Evolutionary conservation across 2,888 invertebrate genomes (phyloP).

Genomic region (Axea sp.): DNA sequence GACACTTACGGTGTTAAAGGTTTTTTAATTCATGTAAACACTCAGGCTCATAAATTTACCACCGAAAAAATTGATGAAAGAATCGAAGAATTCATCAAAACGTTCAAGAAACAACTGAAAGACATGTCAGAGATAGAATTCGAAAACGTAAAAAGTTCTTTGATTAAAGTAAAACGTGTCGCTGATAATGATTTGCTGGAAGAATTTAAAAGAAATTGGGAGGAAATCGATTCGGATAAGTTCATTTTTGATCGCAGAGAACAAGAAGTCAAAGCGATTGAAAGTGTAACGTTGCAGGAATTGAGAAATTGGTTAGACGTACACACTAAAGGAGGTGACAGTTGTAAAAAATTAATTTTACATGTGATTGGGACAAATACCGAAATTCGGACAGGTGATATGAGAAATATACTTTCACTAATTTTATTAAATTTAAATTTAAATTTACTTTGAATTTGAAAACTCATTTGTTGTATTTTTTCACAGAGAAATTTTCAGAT

Average conservation of each 20-base stretch:
- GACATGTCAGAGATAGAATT: conserved; percentile 83
- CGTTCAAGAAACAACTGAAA: conserved; percentile 82
- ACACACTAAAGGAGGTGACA: conserved; percentile 65
- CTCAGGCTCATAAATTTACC: conserved; percentile 86
- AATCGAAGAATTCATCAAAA: conserved; percentile 86
- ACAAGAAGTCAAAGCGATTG: conserved; percentile 83
- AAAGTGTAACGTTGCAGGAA: conserved; percentile 78
- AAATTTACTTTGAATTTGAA: too few relatives aligned
- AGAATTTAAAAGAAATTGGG: conserved; percentile 89
- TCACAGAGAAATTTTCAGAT: too few relatives aligned
- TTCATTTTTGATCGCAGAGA: conserved; percentile 89
- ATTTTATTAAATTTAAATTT: too few relatives aligned
- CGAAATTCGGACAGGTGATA: too few relatives aligned
- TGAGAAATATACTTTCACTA: too few relatives aligned
- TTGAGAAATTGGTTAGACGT: conserved; percentile 69
- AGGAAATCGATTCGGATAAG: conserved; percentile 86
- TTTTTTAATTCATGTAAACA: conserved; percentile 88
- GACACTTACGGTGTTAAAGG: conserved; percentile 90
- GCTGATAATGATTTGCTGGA: conserved; percentile 88
- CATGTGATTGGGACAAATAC: conserved; percentile 71
- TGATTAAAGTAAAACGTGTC: conserved; percentile 87
- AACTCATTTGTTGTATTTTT: too few relatives aligned
- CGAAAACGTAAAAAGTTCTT: conserved; percentile 83
- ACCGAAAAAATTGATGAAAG: conserved; percentile 85
- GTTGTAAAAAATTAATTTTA: conserved; percentile 72